These are phyloP conservation scores for Mastacembelus armatus DNA, from an alignment of 2,797 vertebrate species.

Conservation along the genomic window DNA sequence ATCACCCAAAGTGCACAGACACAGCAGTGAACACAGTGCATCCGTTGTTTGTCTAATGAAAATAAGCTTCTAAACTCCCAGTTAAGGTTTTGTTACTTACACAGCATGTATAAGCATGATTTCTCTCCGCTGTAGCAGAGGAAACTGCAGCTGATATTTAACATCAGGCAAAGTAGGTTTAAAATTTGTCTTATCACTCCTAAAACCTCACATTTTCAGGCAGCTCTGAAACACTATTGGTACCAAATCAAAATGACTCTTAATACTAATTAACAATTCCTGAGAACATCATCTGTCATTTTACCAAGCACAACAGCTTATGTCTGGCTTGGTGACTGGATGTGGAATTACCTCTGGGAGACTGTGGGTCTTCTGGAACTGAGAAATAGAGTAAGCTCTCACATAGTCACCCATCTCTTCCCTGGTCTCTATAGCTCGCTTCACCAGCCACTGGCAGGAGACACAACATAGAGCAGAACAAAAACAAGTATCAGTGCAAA, in stretches of 20 bases:
- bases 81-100: no score
- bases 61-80: no score
- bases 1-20: no score
- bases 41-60: no score
- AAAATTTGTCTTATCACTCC: neutral
- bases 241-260: no score
- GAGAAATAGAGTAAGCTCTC: constrained; percentile 92
- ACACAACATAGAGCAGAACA: constrained; percentile 30
- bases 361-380: constrained; percentile 94
- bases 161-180: no score
- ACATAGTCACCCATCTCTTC: constrained; percentile 98
- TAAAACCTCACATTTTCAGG: neutral
- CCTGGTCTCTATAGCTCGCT: constrained; percentile 96
- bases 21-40: no score
- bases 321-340: neutral
- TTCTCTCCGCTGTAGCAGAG: no score
- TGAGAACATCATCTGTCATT: neutral
- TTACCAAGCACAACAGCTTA: neutral
- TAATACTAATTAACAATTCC: neutral
- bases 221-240: neutral
- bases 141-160: no score
- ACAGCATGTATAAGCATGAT: no score
- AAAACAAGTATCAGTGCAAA: neutral
- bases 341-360: constrained; percentile 91
- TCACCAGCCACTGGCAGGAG: constrained; percentile 92